Evolutionary conservation across 1,140 invertebrate genomes (phyloP), one percentile per base, ranked within the genome.

Genomic region (Drosophila ohnishii): DNA sequence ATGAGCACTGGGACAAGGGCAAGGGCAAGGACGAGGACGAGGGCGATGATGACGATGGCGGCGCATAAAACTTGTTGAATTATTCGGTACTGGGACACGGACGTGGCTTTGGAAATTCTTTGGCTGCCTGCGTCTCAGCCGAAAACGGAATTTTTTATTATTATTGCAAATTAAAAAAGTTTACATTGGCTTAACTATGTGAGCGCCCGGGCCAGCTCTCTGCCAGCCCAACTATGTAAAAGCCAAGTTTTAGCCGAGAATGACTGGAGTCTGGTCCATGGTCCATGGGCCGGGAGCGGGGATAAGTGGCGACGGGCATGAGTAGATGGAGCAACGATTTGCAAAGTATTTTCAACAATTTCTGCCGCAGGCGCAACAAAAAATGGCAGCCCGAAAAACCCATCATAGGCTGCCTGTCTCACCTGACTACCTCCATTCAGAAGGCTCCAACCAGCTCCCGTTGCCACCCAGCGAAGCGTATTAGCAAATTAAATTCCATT

Each of bases 141-240:
- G 40, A 79, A 82, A 79, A 67, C 45, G 78, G 66, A 69, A 63
- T 83, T 87, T 87, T 87, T 87, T 88, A 87, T 88, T 88, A 89
- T 88, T 87, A 87, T 87, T 88, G 84, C 76, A 87, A 87, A 87
- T 87, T 87, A 87, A 87, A 87, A 87, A 87, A 88, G 84, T 87
- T 87, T 78, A 80, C 80, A 84, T 80, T 80, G 77, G 80, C 84
- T 78, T 87, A 87, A 87, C 84, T 87, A 87, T 87, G 84, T 58
- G 59, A 78, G 62, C 64, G 80, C 35, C 40, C 37, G 28, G 59
- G 16, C 35, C 58, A 37, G 53, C 28, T 16, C 14, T 19, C 62
- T 39, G 56, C 13, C 47, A 44, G 48, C 64, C 32, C 64, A 87
- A 86, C 83, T 86, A 87, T 86, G 83, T 79, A 61, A 83, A 77